Conservation (phyloP, 2,797 vertebrate species). For the Falco biarmicus region DNA sequence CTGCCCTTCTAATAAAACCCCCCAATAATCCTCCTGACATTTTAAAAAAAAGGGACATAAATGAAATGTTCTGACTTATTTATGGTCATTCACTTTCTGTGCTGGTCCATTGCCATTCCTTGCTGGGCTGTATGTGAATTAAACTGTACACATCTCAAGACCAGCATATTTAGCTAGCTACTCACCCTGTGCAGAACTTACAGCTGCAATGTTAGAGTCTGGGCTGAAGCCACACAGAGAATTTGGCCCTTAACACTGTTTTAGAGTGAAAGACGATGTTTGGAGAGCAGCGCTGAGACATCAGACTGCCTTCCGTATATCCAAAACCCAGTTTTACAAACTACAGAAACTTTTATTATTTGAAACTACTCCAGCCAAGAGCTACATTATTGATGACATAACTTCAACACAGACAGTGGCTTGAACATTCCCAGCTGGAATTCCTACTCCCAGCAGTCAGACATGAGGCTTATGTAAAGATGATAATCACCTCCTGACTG, state of each 20-base stretch:
- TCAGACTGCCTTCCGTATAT: constrained; percentile 35
- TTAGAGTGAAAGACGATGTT: constrained; percentile 42
- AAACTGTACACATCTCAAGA: not conserved
- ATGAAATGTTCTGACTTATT: not conserved
- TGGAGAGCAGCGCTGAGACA: constrained; percentile 24
- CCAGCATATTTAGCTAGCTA: not conserved
- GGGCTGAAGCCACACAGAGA: constrained; percentile 25
- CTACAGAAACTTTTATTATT: constrained; percentile 61
- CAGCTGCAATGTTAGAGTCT: constrained; percentile 9
- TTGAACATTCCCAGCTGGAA: constrained; percentile 65
- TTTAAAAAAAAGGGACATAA: not conserved
- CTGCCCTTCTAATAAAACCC: not conserved
- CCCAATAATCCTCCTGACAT: not conserved
- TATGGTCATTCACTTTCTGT: not conserved
- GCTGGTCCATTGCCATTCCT: constrained; percentile 7
- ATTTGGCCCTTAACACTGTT: constrained; percentile 36
- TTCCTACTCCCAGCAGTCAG: constrained; percentile 39
- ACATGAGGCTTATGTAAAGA: constrained; percentile 35
- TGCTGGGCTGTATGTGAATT: constrained; percentile 7
- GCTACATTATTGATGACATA: constrained; percentile 65
- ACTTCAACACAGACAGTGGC: constrained; percentile 54
- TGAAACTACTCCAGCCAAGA: constrained; percentile 58
- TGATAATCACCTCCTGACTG: constrained; percentile 45
- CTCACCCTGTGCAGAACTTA: constrained; percentile 6
- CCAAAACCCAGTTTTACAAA: constrained; percentile 57